Evolutionary conservation across 2,888 invertebrate genomes (phyloP).

Genomic region (Caenorhabditis panamensis): DNA sequence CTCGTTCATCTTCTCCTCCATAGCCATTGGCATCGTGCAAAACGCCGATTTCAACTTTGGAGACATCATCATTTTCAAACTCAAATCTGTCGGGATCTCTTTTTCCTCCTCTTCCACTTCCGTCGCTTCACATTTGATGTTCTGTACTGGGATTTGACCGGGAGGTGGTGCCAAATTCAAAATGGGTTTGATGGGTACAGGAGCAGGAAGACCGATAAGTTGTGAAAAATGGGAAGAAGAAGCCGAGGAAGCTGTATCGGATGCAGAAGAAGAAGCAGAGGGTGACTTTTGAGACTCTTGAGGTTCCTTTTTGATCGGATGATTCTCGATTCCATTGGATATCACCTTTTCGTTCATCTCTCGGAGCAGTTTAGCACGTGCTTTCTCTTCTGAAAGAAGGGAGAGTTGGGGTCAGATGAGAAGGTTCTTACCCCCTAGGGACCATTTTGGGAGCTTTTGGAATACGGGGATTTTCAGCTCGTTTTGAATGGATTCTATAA

Average conservation of each 20-base stretch:
- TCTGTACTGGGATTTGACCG: slow-evolving; percentile 20
- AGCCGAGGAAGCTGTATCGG: slow-evolving; percentile 71
- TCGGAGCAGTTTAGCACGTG: slow-evolving; percentile 63
- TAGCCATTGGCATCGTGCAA: neutral
- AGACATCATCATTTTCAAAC: slow-evolving; percentile 35
- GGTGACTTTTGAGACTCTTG: slow-evolving; percentile 65
- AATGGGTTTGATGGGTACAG: slow-evolving; percentile 63
- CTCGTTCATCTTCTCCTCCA: slow-evolving; percentile 14
- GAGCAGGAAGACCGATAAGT: slow-evolving; percentile 59
- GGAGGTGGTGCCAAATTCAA: slow-evolving; percentile 15
- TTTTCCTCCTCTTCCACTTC: slow-evolving; percentile 58
- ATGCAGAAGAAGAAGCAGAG: slow-evolving; percentile 67
- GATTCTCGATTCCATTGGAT: slow-evolving; percentile 34
- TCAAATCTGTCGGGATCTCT: slow-evolving; percentile 56
- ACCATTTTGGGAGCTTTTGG: neutral
- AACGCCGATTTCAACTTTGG: slow-evolving; percentile 34
- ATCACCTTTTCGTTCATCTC: slow-evolving; percentile 68
- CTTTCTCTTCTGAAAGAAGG: slow-evolving; percentile 67
- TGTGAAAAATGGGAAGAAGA: slow-evolving; percentile 60
- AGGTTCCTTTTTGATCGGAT: slow-evolving; percentile 46
- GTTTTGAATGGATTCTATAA: neutral
- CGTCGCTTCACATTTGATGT: slow-evolving; percentile 55
- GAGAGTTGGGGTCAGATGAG: slow-evolving; percentile 1
- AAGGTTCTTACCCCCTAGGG: neutral
- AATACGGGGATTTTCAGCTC: neutral